These are phyloP conservation scores for Lagodon rhomboides DNA, from an alignment of 2,797 vertebrate species.

Conservation along the genomic window DNA sequence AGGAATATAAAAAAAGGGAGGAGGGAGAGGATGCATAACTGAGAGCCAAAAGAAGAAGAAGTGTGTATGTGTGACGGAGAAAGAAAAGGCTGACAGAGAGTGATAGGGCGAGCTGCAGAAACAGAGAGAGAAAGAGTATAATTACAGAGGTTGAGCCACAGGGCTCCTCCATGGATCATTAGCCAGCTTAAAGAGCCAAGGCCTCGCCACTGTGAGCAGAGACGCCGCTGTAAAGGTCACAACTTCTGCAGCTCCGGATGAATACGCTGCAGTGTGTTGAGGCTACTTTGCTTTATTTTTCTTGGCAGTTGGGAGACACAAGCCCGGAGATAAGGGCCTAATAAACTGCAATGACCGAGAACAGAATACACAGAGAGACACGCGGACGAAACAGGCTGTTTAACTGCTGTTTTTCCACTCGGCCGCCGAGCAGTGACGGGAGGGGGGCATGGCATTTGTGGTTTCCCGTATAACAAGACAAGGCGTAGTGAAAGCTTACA, in stretches of 20 bases:
- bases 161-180: slow-evolving; percentile 77
- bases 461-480: neutral
- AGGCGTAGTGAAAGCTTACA: neutral
- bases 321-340: slow-evolving; percentile 34
- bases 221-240: slow-evolving; percentile 69
- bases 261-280: slow-evolving; percentile 15
- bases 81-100: slow-evolving; percentile 55
- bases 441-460: neutral
- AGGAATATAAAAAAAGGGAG: neutral
- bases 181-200: slow-evolving; percentile 73
- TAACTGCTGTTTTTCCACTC: neutral
- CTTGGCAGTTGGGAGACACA: slow-evolving; percentile 39
- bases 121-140: slow-evolving; percentile 59
- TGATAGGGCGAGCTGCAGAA: slow-evolving; percentile 48
- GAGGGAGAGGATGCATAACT: neutral
- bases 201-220: slow-evolving; percentile 40
- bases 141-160: slow-evolving; percentile 77
- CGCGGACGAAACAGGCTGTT: neutral
- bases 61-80: slow-evolving; percentile 33
- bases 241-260: slow-evolving; percentile 49
- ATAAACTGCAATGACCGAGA: slow-evolving; percentile 39
- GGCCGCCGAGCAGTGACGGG: neutral
- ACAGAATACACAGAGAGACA: slow-evolving; percentile 3
- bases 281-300: slow-evolving; percentile 49
- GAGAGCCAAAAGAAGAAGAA: neutral